Evolutionary conservation across 2,888 invertebrate genomes (phyloP).

Genomic region (Acronicta alni): DNA sequence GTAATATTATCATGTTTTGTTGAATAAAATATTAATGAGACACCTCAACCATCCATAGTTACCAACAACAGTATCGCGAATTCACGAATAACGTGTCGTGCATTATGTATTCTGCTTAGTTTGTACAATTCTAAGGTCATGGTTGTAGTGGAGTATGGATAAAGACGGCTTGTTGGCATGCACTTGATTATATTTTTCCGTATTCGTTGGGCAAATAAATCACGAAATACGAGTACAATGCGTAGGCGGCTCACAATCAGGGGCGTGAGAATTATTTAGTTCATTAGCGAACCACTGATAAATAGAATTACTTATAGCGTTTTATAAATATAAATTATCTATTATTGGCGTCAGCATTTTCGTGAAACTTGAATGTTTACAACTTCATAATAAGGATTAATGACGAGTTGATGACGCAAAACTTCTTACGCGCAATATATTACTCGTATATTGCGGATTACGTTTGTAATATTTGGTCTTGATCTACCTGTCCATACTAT

Average conservation of each 20-base stretch:
- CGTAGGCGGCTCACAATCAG: conserved; percentile 1
- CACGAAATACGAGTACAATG: conserved; percentile 13
- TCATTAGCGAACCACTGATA: neutral
- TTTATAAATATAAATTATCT: too few species aligned
- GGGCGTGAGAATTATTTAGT: conserved; percentile 22
- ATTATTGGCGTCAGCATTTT: too few species aligned
- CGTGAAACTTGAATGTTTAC: too few species aligned
- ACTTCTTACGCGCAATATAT: too few species aligned
- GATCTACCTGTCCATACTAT: too few species aligned
- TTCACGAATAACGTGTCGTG: conserved; percentile 10
- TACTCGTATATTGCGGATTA: too few species aligned
- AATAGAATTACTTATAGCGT: neutral
- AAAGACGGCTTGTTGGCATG: conserved; percentile 28
- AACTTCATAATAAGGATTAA: too few species aligned
- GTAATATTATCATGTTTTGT: conserved; percentile 5
- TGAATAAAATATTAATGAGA: conserved; percentile 21
- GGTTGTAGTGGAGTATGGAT: conserved; percentile 9
- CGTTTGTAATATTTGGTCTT: too few species aligned
- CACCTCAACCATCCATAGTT: conserved; percentile 11
- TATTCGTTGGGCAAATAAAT: conserved; percentile 37
- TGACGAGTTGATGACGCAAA: too few species aligned
- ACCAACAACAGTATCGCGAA: conserved; percentile 23
- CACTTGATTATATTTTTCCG: conserved; percentile 15
- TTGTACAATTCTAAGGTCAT: conserved; percentile 45
- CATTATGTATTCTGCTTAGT: conserved; percentile 37